These are phyloP conservation scores for Mactra quadrangularis DNA, from an alignment of 1,140 invertebrate genomes.

Conservation along the genomic window DNA sequence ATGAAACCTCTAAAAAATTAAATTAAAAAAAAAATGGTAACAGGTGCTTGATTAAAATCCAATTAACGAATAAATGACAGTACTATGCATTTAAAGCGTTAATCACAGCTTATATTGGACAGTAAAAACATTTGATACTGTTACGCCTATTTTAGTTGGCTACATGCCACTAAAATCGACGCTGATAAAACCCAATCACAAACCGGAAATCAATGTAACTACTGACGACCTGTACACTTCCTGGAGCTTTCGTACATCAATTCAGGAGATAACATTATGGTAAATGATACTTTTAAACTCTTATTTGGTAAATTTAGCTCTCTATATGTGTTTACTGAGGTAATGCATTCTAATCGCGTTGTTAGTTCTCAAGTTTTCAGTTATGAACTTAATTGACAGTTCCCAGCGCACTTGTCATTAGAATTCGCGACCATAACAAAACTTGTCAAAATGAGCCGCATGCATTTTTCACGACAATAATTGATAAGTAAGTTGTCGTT, in stretches of 20 bases:
- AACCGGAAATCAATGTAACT: slow-evolving; percentile 6
- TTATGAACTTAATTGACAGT: not conserved
- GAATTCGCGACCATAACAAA: slow-evolving; percentile 3
- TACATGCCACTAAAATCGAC: too few species aligned
- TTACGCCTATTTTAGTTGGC: too few species aligned
- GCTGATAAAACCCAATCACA: not conserved
- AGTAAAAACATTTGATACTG: too few species aligned
- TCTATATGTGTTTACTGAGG: not conserved
- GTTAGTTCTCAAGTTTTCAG: not conserved
- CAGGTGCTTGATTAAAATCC: too few species aligned
- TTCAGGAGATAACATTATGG: slow-evolving; percentile 14
- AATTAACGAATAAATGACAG: too few species aligned
- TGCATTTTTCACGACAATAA: too few species aligned
- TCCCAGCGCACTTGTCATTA: too few species aligned
- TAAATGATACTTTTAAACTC: not conserved
- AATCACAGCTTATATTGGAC: too few species aligned
- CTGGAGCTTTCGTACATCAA: slow-evolving; percentile 22
- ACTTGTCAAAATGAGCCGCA: not conserved
- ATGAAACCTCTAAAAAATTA: too few species aligned
- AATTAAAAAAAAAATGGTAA: too few species aligned
- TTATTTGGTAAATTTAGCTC: not conserved
- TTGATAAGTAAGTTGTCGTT: too few species aligned
- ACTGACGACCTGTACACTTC: slow-evolving; percentile 33
- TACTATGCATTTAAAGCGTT: too few species aligned
- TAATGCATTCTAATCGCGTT: not conserved